A percentile compares a stretch with the other conserved stretches of the same genome.
These are phyloP conservation scores for Erythrolamprus reginae DNA, from an alignment of 2,113 vertebrate species.

Conservation along the genomic window DNA sequence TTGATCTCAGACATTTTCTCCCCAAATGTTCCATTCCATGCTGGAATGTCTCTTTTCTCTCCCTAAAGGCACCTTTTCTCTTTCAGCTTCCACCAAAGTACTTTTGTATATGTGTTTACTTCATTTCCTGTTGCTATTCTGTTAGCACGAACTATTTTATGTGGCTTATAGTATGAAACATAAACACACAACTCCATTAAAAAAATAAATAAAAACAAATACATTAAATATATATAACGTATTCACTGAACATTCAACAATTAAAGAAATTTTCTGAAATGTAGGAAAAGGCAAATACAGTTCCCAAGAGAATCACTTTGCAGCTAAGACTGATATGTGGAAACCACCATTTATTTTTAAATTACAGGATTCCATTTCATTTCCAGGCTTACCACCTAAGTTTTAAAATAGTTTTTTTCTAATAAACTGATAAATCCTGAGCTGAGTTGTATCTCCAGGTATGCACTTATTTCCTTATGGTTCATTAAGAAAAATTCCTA, in stretches of 20 bases:
- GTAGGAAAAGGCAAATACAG: not conserved
- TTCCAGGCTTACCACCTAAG: not conserved
- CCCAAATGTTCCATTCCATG: not conserved
- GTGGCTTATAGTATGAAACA: not conserved
- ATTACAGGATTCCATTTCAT: not conserved
- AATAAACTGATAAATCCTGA: not conserved
- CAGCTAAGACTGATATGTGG: not conserved
- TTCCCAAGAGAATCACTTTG: not conserved
- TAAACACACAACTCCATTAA: not conserved
- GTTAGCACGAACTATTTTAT: not conserved
- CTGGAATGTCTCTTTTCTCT: not conserved
- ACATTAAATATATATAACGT: not conserved
- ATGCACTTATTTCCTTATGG: not conserved
- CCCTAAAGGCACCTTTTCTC: not conserved
- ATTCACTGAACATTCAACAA: not conserved
- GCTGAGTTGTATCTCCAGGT: not conserved
- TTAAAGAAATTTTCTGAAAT: not conserved
- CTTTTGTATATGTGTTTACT: not conserved
- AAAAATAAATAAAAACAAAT: not conserved
- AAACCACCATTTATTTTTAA: not conserved
- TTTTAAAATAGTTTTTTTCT: not conserved
- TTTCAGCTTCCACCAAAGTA: not conserved
- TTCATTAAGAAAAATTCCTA: not conserved
- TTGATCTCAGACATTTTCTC: not conserved
- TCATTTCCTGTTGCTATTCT: not conserved